Percentiles rank a stretch among this genome's conserved stretches.
These are phyloP conservation scores for Macrotrachela quadricornifera DNA, from an alignment of 1,140 invertebrate genomes.

Conservation along the genomic window DNA sequence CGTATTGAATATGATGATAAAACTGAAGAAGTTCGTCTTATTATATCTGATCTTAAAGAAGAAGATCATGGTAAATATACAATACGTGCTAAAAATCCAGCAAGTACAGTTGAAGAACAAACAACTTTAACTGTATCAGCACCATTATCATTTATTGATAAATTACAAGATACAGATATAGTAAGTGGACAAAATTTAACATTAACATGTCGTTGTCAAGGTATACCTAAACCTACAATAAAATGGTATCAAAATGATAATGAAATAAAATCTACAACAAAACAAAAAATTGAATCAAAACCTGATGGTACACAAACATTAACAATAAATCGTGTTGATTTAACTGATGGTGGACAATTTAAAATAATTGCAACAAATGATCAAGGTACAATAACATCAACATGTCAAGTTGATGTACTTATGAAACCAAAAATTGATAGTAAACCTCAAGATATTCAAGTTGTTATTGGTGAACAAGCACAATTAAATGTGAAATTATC, in stretches of 20 bases:
- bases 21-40: too few species aligned
- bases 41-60: neutral
- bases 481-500: conserved; percentile 1
- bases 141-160: too few species aligned
- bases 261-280: neutral
- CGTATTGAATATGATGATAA: too few species aligned
- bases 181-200: neutral
- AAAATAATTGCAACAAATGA: conserved; percentile 63
- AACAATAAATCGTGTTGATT: too few species aligned
- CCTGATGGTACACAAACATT: too few species aligned
- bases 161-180: too few species aligned
- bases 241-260: conserved; percentile 6
- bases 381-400: conserved; percentile 57
- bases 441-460: neutral
- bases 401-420: conserved; percentile 19
- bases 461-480: conserved; percentile 3
- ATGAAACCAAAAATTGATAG: neutral
- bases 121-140: too few species aligned
- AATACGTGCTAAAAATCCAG: neutral
- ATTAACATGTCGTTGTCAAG: neutral
- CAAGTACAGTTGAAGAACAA: neutral
- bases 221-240: neutral
- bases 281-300: too few species aligned
- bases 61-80: conserved; percentile 7
- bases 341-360: conserved; percentile 61